Evolutionary conservation across 1,140 invertebrate species (phyloP), one percentile per base, ranked within the genome.

Genomic region (Dolichoris vasculosae): DNA sequence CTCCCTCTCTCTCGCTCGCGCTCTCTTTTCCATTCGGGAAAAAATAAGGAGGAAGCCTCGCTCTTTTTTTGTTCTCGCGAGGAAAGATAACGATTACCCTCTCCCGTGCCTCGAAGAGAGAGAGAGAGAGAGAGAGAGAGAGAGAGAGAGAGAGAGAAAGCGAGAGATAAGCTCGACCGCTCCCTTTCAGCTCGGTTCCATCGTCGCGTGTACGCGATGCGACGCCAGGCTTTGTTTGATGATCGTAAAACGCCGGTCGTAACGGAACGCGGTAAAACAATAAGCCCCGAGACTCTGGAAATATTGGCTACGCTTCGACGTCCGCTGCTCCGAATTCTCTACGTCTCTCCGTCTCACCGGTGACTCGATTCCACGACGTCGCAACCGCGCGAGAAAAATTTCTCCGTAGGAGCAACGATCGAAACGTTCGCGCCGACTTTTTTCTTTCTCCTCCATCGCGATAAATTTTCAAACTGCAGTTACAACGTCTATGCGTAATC

Each of bases 171-270:
- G 55, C 48, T 59, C 71, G 38, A 46, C 71, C 82, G 71, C 82
- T 83, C 82, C 71, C 55, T 82, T 40, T 48, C 48, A 20, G 2
- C 23, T 75, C 26, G 0, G 32, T 63, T 67, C 46, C 43, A 69
- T 59, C 32, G 11, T 76, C 26, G 15, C 38, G 59, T 9, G 43
- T n/a, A 40, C 32, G 40, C 59, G 40, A 76, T 32, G n/a, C 8
- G 73, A 35, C 64, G 20, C 43, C 79, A 15, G 40, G 40, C 26
- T 26, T 35, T 83, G 82, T 83, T 83, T 83, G 75, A 83, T 77
- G 26, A 78, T 67, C 75, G 73, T 77, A 83, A 83, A 83, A 67
- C 20, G 35, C 13, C 20, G 26, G 38, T 3, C 30, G 0, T 20
- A 26, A 48, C 17, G 63, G 32, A 75, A 83, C 63, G 48, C 26